Conservation (phyloP, 2,113 vertebrate genomes). For the Chaetodon auriga region DNA sequence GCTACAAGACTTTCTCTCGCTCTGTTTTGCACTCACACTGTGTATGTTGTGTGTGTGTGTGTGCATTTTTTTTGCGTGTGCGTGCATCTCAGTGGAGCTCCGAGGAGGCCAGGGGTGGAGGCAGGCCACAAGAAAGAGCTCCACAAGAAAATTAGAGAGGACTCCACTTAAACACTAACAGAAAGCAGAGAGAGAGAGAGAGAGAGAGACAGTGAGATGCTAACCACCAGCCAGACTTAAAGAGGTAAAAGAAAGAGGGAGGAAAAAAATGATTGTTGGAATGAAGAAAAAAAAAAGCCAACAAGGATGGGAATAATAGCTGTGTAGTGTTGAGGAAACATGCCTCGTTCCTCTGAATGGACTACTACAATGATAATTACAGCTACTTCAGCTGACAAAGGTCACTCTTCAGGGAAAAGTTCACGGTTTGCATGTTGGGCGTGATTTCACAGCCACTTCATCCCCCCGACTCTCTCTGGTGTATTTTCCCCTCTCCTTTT, state of each 20-base stretch:
- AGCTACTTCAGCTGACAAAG: conserved; percentile 56
- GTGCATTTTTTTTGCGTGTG: conserved; percentile 39
- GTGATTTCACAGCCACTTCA: conserved; percentile 29
- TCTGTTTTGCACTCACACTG: conserved; percentile 54
- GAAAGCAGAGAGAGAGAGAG: conserved; percentile 73
- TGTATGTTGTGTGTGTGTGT: neutral
- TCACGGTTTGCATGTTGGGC: conserved; percentile 16
- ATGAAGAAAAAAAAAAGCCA: conserved; percentile 39
- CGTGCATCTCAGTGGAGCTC: conserved; percentile 68
- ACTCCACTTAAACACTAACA: conserved; percentile 84
- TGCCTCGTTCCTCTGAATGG: conserved; percentile 47
- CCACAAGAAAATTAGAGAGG: conserved; percentile 85
- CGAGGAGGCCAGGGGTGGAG: conserved; percentile 79
- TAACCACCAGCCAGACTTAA: conserved; percentile 78
- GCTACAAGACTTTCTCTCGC: conserved; percentile 69
- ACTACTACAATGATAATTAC: conserved; percentile 48
- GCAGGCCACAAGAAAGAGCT: conserved; percentile 86
- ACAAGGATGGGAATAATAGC: conserved; percentile 63
- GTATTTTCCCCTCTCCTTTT: conserved; percentile 23
- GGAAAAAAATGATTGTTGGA: conserved; percentile 60
- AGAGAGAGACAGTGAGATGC: conserved; percentile 70
- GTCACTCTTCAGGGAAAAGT: conserved; percentile 57
- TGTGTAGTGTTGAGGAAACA: conserved; percentile 66
- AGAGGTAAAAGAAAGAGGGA: conserved; percentile 69
- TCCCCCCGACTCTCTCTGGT: neutral